Evolutionary conservation across 2,888 invertebrate genomes (phyloP), one percentile per base, ranked within the genome.

Genomic region (Halictus quadricinctus): DNA sequence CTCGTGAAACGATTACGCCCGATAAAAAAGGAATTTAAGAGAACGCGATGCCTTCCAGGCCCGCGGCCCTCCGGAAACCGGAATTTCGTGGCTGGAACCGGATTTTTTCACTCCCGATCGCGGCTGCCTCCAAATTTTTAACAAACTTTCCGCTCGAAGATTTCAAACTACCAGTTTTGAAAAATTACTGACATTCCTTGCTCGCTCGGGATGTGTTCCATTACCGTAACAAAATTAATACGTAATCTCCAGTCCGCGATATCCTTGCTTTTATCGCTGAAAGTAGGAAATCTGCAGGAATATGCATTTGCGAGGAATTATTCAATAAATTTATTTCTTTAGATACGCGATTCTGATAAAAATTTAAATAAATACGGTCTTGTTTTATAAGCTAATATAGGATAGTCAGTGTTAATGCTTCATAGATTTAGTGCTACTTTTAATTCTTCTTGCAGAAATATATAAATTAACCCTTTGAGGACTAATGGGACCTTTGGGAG

Each of bases 11-110:
- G 66, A 66, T 66, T 66, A 36, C 29, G 64, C 64, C 64, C 29
- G 29, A 29, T 29, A 64, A 64, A 64, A 64, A 64, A 64, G 64
- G 64, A 64, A 64, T 64, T 64, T 64, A 64, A 64, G 60, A 15
- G 60, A 25, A 25, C 60, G 60, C 13, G 60, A 12, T 64, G 29
- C 29, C 25, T 15, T 13, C 29, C 6, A 15, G 15, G 7, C 15
- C 64, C 64, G 29, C 15, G 29, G 6, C 60, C 25, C 25, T 25
- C 60, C 60, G 60, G 60, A 60, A 60, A 60, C 60, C 60, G 60
- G 60, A 60, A 60, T 60, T 60, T 60, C 25, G 60, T 60, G 25
- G 60, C n/a, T 60, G 60, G 13, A 60, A 60, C 60, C 60, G 60
- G 60, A 60, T 60, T 60, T 60, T 29, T 60, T 60, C 60, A 25